Evolutionary conservation across 2,113 vertebrate species (phyloP), one percentile per base, ranked within the genome.

Genomic region (Ochotona curzoniae): DNA sequence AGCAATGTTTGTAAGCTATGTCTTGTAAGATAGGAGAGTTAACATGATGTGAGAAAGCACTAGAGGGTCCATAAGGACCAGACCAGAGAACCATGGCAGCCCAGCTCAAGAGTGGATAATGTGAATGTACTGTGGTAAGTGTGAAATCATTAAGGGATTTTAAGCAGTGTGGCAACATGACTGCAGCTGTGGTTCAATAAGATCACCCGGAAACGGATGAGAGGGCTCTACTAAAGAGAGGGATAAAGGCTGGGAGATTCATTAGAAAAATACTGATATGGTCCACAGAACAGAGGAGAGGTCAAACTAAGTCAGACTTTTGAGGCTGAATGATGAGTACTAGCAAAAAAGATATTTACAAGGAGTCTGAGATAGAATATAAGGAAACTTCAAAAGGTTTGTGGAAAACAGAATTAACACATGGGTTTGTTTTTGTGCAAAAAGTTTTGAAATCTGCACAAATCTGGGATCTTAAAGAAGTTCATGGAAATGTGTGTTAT

Each of bases 11-110:
- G 84, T 78, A 86, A 76, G 38, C 49, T 17, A 6, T 78, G 21
- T 79, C 69, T 94, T 32, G 26, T 74, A 78, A 89, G 63, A 89
- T 83, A 82, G 64, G 70, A 85, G 76, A 86, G 35, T n/a, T 66
- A 73, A 30, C 25, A 5, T 23, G 57, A 9, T 28, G 21, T 64
- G 21, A 63, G 17, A 67, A 83, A 38, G 32, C 32, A 25, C 47
- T n/a, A 32, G 79, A 21, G 8, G 8, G 17, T 32, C 47, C 51
- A 61, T 17, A 82, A 81, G 8, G 3, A 71, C 12, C 35, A 69
- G 49, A 74, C 63, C 67, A 51, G 13, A 73, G 9, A 54, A 14
- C 44, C 47, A 25, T 25, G 18, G 12, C 35, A 66, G 60, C 49
- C 21, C 44, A 67, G 32, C 44, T 81, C 18, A 60, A 51, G 25